A percentile compares a stretch with the other conserved stretches of the same genome.
These are phyloP conservation scores for Protobothrops mucrosquamatus DNA, from an alignment of 2,113 vertebrate species.

Conservation along the genomic window DNA sequence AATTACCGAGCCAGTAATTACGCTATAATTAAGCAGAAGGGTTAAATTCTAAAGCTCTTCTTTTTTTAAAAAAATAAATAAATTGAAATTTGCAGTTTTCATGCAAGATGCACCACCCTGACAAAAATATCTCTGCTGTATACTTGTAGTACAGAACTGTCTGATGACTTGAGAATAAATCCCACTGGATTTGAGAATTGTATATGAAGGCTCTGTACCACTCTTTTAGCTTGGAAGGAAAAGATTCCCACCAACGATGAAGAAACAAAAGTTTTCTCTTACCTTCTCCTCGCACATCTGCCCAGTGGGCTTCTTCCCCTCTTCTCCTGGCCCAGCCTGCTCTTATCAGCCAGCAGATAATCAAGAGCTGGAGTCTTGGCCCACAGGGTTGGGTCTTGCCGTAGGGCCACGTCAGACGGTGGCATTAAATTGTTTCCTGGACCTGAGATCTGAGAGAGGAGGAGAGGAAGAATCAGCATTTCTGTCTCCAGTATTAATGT, in stretches of 20 bases:
- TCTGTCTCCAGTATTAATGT: no score
- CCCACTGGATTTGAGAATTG: neutral
- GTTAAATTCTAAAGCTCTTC: neutral
- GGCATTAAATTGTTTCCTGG: fast-evolving
- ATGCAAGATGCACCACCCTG: neutral
- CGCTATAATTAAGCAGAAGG: no score
- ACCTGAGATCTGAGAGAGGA: no score
- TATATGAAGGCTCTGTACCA: neutral
- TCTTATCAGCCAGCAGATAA: neutral
- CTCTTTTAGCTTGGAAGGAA: neutral
- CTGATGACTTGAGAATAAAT: neutral
- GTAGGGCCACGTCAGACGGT: neutral
- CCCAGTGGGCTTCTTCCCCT: neutral
- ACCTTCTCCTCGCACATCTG: neutral
- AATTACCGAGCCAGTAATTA: neutral
- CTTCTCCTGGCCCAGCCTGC: neutral
- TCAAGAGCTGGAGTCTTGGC: neutral
- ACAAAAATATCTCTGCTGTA: neutral
- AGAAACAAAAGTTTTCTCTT: neutral
- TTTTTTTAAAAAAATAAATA: neutral
- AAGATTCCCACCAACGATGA: neutral
- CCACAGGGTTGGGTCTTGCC: neutral
- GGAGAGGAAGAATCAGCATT: no score
- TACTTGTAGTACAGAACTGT: no score
- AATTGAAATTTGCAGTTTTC: neutral